Percentiles rank a stretch among this genome's conserved stretches.
phyloP scores from a whole-genome alignment of 2,888 invertebrate species.

The Aporophyla lueneburgensis region DNA sequence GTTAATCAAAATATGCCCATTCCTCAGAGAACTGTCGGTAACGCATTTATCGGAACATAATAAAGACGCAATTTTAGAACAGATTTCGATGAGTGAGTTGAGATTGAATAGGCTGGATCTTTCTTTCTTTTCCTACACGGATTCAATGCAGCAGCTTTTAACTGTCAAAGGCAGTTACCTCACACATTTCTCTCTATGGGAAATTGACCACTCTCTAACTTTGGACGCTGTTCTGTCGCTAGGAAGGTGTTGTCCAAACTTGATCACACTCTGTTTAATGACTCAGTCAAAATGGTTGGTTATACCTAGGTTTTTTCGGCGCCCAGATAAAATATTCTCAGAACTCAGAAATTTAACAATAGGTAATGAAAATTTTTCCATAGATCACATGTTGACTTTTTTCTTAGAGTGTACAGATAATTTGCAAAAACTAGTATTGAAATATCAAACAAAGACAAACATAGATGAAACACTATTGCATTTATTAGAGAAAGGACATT shows the following conservation, averaged over 20 bases:
- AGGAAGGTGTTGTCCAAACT: slow-evolving; percentile 85
- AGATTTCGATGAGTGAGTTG: slow-evolving; percentile 82
- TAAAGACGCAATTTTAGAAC: slow-evolving; percentile 86
- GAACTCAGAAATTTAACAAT: slow-evolving; percentile 82
- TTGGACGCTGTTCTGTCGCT: slow-evolving; percentile 83
- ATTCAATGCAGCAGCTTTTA: slow-evolving; percentile 83
- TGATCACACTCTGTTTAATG: slow-evolving; percentile 83
- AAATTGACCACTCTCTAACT: slow-evolving; percentile 84
- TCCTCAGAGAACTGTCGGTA: slow-evolving; percentile 83
- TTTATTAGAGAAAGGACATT: slow-evolving; percentile 81
- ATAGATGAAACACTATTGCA: slow-evolving; percentile 80
- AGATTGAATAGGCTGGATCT: slow-evolving; percentile 82
- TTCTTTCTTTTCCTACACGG: slow-evolving; percentile 86
- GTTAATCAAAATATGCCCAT: slow-evolving; percentile 86
- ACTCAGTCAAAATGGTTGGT: slow-evolving; percentile 84
- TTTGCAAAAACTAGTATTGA: slow-evolving; percentile 83
- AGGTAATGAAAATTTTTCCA: slow-evolving; percentile 85
- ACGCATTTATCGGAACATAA: slow-evolving; percentile 86
- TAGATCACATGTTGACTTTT: slow-evolving; percentile 82
- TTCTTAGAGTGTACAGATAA: slow-evolving; percentile 83
- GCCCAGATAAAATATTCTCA: slow-evolving; percentile 80
- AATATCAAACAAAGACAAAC: slow-evolving; percentile 85
- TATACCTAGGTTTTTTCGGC: slow-evolving; percentile 80
- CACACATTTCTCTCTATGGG: slow-evolving; percentile 87
- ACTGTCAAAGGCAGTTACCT: slow-evolving; percentile 83